Base-by-base conservation (phyloP, 1,140 invertebrate species). In the Brachionus rubens region DNA sequence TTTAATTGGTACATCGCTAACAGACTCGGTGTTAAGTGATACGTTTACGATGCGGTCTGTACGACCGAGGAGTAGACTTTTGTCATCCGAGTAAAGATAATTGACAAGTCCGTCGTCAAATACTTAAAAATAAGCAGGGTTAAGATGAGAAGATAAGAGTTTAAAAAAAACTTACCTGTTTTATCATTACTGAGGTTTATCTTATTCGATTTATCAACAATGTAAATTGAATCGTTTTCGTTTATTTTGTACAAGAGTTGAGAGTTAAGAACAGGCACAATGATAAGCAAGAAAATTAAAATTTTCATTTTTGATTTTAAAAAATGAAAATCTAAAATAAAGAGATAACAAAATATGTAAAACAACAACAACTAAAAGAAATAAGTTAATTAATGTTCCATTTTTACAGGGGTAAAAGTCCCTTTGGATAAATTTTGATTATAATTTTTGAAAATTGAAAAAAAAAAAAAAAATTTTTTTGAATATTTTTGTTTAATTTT, bases 161-260 rank as follows among this genome's bases (percentile, higher is more conserved):
- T 56, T 5, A 36, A 36, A 36, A 56, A 56, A 14, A 26, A 14
- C 1, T 16, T 33, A 59, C 54, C 54, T 36, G 30, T 16, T 36
- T 59, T 19, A 3, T n/a, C 3, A 2, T 33, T 16, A 24, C 26
- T 9, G 9, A 36, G 5, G 12, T 24, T 4, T 26, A 52, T 24
- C 9, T 3, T 14, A 36, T 16, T 59, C 1, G 54, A 59, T 36
- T 59, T 59, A 28, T 59, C 36, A 14, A 33, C 19, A 6, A 59
- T 59, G n/a, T 59, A 59, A 36, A 59, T 33, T 12, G 54, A 59
- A 7, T 59, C 54, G 5, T 9, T 9, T 1, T 59, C 54, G 16
- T 59, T 59, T 33, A 59, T 36, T 21, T 59, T 59, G 54, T 59
- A 59, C 1, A 59, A 36, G 2, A 54, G 26, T n/a, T n/a, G n/a